Percentiles rank a stretch among this genome's conserved stretches.
phyloP scores from a whole-genome alignment of 2,888 invertebrate genomes.

The Agriopis aurantiaria region DNA sequence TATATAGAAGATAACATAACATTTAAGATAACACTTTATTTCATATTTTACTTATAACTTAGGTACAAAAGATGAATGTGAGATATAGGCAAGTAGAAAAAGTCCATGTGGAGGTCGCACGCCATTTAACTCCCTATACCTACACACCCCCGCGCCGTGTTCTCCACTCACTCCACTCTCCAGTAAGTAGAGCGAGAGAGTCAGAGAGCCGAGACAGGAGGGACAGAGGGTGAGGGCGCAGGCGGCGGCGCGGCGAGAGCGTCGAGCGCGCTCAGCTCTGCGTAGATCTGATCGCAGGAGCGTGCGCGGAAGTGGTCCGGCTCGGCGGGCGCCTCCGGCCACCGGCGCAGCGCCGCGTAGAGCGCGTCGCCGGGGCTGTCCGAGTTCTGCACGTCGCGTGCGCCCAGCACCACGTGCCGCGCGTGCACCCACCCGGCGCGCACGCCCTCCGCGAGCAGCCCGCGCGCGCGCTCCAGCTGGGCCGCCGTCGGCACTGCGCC shows the following conservation, averaged over 20 bases:
- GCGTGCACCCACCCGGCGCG: conserved; percentile 59
- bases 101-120: no score
- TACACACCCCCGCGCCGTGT: no score
- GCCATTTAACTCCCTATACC: no score
- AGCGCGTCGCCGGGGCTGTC: conserved; percentile 71
- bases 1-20: no score
- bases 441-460: conserved; percentile 66
- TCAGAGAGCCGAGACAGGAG: no score
- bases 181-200: no score
- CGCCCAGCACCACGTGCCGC: conserved; percentile 65
- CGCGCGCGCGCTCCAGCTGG: conserved; percentile 60
- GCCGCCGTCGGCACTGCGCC: conserved; percentile 60
- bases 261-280: conserved; percentile 8
- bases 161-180: no score
- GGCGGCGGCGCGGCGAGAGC: not conserved
- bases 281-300: conserved; percentile 61
- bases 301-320: conserved; percentile 47
- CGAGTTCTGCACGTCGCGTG: conserved; percentile 60
- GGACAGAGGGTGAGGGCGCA: not conserved
- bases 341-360: conserved; percentile 59
- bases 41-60: no score
- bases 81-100: no score
- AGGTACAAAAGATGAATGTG: no score
- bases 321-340: conserved; percentile 57
- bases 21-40: no score